These are phyloP conservation scores for Cacatua alba DNA, from an alignment of 2,113 vertebrate species.

Conservation along the genomic window DNA sequence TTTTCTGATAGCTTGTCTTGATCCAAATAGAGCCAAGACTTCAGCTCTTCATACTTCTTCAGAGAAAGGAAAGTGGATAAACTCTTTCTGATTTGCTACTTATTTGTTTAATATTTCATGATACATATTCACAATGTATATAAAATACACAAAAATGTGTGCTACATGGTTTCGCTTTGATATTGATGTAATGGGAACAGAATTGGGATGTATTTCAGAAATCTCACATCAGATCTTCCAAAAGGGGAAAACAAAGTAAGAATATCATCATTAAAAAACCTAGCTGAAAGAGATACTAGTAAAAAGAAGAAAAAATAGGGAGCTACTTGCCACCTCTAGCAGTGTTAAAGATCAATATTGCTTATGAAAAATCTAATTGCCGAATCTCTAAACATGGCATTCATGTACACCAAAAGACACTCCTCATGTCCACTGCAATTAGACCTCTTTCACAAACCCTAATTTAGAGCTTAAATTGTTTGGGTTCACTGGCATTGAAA, in stretches of 20 bases:
- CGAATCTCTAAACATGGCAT: background rate
- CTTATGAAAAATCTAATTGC: background rate
- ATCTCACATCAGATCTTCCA: background rate
- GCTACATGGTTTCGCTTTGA: background rate
- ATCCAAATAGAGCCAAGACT: background rate
- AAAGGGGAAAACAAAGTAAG: background rate
- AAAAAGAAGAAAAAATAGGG: background rate
- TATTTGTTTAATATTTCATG: background rate
- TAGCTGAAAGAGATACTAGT: background rate
- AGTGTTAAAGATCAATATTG: background rate
- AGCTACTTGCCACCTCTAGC: background rate
- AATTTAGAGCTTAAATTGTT: background rate
- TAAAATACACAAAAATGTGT: background rate
- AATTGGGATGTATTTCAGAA: background rate
- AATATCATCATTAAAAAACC: background rate
- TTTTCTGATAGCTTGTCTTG: background rate
- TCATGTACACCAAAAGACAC: background rate
- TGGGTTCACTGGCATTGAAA: background rate
- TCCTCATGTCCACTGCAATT: background rate
- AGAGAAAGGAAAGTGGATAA: background rate
- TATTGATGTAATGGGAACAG: background rate
- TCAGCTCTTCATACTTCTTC: background rate
- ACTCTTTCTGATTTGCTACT: background rate
- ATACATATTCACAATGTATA: background rate
- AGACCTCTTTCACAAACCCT: background rate